Conservation (phyloP, 37 sponge, comb jelly and placozoan species). For the Chondrilla cf. caribensis region DNA sequence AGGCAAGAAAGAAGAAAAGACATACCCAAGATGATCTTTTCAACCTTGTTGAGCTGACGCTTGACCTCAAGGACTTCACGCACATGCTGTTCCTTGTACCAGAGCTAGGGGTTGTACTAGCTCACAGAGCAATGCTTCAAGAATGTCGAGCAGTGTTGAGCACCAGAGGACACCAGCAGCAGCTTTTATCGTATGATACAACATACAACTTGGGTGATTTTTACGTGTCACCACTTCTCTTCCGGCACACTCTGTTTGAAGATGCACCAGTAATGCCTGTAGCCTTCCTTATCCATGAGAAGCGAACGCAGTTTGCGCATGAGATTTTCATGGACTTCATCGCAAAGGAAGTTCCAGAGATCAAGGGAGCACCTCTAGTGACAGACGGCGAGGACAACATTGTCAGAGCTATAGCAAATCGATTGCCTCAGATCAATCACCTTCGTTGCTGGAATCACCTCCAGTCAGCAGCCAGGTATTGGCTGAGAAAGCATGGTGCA, state of each 20-base stretch:
- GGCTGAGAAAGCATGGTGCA: slow-evolving; percentile 52
- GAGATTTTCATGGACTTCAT: slow-evolving; percentile 15
- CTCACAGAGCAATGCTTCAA: slow-evolving; percentile 8
- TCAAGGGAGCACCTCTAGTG: slow-evolving; percentile 3
- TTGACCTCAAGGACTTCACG: background rate
- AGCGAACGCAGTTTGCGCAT: slow-evolving; percentile 1
- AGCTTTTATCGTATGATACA: slow-evolving; percentile 11
- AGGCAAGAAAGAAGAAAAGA: background rate
- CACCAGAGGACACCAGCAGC: background rate
- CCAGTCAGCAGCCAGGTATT: slow-evolving; percentile 12
- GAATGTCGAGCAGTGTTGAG: slow-evolving; percentile 1
- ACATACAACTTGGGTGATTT: slow-evolving; percentile 15
- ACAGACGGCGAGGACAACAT: slow-evolving; percentile 31
- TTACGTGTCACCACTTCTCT: slow-evolving; percentile 15
- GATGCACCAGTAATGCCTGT: slow-evolving; percentile 25
- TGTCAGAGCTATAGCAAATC: slow-evolving; percentile 10
- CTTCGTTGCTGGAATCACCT: slow-evolving; percentile 58
- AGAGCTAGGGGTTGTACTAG: slow-evolving; percentile 17
- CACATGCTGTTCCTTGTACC: slow-evolving; percentile 7
- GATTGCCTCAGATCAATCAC: slow-evolving; percentile 28
- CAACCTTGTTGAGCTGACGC: slow-evolving; percentile 3
- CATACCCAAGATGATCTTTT: slow-evolving; percentile 9
- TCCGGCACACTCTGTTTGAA: slow-evolving; percentile 3
- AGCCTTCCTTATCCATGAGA: slow-evolving; percentile 14
- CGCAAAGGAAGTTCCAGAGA: slow-evolving; percentile 1